Percentiles rank a stretch among this genome's conserved stretches.
Conservation (phyloP, 2,113 vertebrate genomes). For the Myxocyprinus asiaticus region DNA sequence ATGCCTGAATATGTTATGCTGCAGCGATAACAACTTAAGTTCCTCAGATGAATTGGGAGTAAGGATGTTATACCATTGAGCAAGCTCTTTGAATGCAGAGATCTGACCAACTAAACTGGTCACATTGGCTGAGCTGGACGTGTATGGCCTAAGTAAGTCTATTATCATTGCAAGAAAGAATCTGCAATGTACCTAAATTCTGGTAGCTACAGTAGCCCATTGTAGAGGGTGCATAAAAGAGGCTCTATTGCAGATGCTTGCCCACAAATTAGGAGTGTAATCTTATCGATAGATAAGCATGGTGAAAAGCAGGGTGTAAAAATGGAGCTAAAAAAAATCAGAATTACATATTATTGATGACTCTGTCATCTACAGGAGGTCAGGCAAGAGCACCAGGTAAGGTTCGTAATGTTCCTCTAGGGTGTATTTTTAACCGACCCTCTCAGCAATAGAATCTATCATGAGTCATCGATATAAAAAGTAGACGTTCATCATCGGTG, state of each 20-base stretch:
- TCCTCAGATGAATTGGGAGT: no score
- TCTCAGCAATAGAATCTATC: not conserved
- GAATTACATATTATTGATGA: not conserved
- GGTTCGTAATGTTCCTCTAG: not conserved
- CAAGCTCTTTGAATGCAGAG: no score
- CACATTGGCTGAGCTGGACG: not conserved
- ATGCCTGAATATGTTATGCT: no score
- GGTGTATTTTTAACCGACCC: constrained; percentile 5
- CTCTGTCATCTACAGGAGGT: not conserved
- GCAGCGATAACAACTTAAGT: no score
- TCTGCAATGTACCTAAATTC: not conserved
- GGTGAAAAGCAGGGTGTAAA: not conserved
- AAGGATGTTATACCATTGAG: no score
- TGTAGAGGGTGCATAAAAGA: not conserved
- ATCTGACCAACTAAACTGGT: not conserved
- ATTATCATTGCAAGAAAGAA: not conserved
- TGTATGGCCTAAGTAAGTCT: not conserved
- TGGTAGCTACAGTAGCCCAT: not conserved
- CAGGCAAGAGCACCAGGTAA: not conserved
- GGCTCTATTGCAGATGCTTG: not conserved
- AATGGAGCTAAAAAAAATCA: not conserved
- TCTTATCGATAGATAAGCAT: not conserved
- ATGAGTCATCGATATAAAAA: constrained; percentile 4
- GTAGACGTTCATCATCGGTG: not conserved
- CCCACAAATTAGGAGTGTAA: not conserved